Percentiles rank a stretch among this genome's conserved stretches.
Conservation (phyloP, 2,797 vertebrate genomes). For the Brotula barbata region DNA sequence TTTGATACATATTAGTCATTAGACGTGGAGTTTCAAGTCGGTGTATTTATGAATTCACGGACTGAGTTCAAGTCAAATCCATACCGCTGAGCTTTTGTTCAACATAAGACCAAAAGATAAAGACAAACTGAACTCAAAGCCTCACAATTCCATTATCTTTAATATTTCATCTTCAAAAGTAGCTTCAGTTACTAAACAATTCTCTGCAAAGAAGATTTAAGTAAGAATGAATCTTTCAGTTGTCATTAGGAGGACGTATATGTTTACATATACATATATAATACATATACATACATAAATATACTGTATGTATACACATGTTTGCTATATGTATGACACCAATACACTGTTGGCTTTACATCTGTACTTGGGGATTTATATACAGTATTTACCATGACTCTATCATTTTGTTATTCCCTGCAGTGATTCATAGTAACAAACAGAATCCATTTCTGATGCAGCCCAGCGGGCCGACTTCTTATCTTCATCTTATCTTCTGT, state of each 20-base stretch:
- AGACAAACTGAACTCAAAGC: slow-evolving; percentile 27
- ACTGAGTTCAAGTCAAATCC: too few relatives aligned
- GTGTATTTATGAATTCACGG: too few relatives aligned
- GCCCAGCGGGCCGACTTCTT: not conserved
- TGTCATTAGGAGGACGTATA: slow-evolving; percentile 40
- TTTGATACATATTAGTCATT: too few relatives aligned
- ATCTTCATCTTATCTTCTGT: slow-evolving; percentile 8
- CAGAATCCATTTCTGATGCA: not conserved
- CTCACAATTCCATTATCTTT: slow-evolving; percentile 49
- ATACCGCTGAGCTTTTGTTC: too few relatives aligned
- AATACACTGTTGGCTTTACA: slow-evolving; percentile 14
- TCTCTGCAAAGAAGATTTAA: slow-evolving; percentile 48
- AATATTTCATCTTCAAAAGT: slow-evolving; percentile 61
- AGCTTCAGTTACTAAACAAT: slow-evolving; percentile 54
- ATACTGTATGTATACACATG: slow-evolving; percentile 48
- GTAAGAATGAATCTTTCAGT: slow-evolving; percentile 49
- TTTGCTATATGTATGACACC: slow-evolving; percentile 42
- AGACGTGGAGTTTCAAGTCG: too few relatives aligned
- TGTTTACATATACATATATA: slow-evolving; percentile 49
- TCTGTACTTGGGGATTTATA: slow-evolving; percentile 21
- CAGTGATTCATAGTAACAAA: too few relatives aligned
- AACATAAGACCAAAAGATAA: too few relatives aligned
- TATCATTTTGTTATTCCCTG: not conserved
- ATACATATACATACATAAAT: too few relatives aligned
- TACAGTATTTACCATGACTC: slow-evolving; percentile 23